Conservation (phyloP, 2,888 invertebrate genomes). For the Megaustenia siamemsis region DNA sequence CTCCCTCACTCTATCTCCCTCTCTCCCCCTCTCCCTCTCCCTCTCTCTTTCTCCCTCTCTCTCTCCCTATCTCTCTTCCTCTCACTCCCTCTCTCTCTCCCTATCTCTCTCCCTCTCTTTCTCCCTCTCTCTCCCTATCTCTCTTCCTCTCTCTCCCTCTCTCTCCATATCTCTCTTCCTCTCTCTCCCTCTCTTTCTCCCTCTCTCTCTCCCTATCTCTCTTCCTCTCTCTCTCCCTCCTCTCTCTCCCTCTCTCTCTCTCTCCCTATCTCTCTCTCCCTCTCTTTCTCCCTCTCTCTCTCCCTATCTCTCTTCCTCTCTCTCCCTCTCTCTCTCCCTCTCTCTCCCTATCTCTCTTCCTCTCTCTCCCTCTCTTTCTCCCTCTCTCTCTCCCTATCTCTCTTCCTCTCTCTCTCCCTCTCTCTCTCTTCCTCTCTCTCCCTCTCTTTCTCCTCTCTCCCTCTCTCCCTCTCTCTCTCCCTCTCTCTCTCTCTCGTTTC, state of each 20-base stretch:
- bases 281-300: not conserved
- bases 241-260: conserved; percentile 28
- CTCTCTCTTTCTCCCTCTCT: no score
- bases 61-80: no score
- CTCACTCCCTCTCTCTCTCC: no score
- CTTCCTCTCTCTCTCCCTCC: not conserved
- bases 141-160: not conserved
- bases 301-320: not conserved
- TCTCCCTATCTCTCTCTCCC: not conserved
- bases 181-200: not conserved
- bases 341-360: not conserved
- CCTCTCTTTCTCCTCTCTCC: not conserved
- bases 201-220: not conserved
- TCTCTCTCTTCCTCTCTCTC: not conserved
- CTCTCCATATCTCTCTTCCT: not conserved
- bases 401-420: not conserved
- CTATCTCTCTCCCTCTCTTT: no score
- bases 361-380: not conserved
- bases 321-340: not conserved
- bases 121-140: no score
- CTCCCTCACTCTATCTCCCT: no score
- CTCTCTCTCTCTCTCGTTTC: not conserved
- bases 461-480: not conserved
- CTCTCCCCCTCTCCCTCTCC: no score
- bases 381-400: not conserved